Percentiles rank a stretch among this genome's conserved stretches.
These are phyloP conservation scores for Drosophila mojavensis DNA, from an alignment of 1,140 invertebrate species.

Conservation along the genomic window DNA sequence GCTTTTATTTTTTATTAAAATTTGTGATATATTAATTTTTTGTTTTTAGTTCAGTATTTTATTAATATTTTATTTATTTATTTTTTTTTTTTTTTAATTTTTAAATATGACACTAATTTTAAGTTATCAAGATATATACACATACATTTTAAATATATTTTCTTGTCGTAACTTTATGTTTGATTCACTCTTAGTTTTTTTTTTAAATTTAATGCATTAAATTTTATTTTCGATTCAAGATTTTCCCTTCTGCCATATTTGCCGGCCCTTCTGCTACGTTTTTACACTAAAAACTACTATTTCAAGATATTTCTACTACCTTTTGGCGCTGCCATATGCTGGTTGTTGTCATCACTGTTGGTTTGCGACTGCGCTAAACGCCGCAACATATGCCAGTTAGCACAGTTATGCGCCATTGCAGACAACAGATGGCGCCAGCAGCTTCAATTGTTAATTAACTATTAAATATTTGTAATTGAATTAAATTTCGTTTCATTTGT, in stretches of 20 bases:
- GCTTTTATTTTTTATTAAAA: no score
- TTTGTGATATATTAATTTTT: no score
- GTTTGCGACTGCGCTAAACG: conserved; percentile 40
- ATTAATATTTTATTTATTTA: no score
- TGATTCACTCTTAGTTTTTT: no score
- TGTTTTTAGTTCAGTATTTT: no score
- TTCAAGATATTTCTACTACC: conserved; percentile 15
- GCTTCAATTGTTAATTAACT: conserved; percentile 10
- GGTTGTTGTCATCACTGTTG: conserved; percentile 16
- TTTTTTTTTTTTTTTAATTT: no score
- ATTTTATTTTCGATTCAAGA: conserved; percentile 5
- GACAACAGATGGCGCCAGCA: conserved; percentile 58
- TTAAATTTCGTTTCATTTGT: conserved; percentile 22
- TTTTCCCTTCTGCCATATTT: no score
- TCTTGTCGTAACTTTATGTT: no score
- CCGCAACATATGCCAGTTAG: conserved; percentile 29
- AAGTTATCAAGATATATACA: no score
- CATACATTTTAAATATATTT: no score
- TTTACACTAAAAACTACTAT: background rate
- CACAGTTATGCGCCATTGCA: conserved; percentile 21
- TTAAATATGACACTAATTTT: no score
- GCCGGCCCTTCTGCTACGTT: conserved; percentile 4
- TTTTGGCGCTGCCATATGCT: background rate
- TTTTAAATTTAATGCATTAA: background rate
- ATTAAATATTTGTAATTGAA: conserved; percentile 3